A percentile compares a stretch with the other conserved stretches of the same genome.
These are phyloP conservation scores for Drosophila maculinotata DNA, from an alignment of 2,888 invertebrate species.

Conservation along the genomic window DNA sequence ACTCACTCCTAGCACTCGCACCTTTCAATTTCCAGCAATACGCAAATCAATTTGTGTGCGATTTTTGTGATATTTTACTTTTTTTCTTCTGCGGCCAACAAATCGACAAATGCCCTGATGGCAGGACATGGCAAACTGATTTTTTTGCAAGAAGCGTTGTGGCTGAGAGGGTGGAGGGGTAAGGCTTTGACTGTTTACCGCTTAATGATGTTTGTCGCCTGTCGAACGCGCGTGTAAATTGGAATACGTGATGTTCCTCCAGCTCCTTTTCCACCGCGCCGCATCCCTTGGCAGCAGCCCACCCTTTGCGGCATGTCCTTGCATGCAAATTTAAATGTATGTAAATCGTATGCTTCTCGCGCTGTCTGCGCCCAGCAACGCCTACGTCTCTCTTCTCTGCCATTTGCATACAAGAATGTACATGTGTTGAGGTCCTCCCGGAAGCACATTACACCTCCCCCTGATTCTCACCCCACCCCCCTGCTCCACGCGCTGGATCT, in stretches of 20 bases:
- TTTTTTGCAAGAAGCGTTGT: conserved; percentile 16
- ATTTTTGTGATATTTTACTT: conserved; percentile 29
- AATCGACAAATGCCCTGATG: conserved; percentile 37
- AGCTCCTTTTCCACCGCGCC: not conserved
- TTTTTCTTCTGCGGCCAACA: conserved; percentile 27
- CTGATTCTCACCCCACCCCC: not conserved
- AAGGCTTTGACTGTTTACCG: conserved; percentile 37
- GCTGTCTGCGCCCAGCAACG: conserved; percentile 35
- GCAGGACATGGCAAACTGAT: conserved; percentile 26
- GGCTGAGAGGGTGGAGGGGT: not conserved
- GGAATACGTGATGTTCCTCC: conserved; percentile 56
- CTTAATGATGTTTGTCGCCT: conserved; percentile 72
- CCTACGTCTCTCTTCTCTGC: conserved; percentile 40
- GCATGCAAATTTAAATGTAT: conserved; percentile 72
- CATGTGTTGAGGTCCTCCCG: conserved; percentile 53
- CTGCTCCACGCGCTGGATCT: not conserved
- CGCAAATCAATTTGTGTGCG: conserved; percentile 68
- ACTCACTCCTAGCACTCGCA: conserved; percentile 9
- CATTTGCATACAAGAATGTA: conserved; percentile 65
- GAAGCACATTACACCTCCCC: not conserved
- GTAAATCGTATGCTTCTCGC: conserved; percentile 70
- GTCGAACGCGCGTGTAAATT: conserved; percentile 68
- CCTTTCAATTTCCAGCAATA: conserved; percentile 36
- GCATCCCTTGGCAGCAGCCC: not conserved
- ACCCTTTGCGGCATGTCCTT: conserved; percentile 28